Base-by-base conservation (phyloP, 1,140 invertebrate species). In the Meloidogyne exigua region DNA sequence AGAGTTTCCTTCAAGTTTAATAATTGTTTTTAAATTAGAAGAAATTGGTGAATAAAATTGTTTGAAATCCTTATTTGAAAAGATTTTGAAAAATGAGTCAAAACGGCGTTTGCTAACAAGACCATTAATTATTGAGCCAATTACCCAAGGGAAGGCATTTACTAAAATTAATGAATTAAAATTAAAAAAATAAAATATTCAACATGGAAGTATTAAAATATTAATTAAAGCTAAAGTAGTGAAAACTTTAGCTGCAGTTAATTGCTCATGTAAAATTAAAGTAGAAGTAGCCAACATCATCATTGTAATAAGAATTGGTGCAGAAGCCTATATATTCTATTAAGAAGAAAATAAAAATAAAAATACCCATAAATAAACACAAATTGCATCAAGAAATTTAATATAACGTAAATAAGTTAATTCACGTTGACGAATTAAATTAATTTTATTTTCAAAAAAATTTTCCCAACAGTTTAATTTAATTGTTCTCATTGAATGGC, bases 111-210 rank as follows among this genome's bases (percentile, higher is more conserved):
- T 78, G 9, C 90, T 90, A 9, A 90, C 89, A 84, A 87, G 95
- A 0, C 95, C 93, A 89, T 98, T 95, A 21, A 95, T 92, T 1
- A 98, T 88, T 0, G 95, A 96, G 89, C 97, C 98, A 1, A 99
- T 88, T 4, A 98, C 95, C 96, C 96, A 99, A 2, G 96, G 96
- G 88, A 98, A 96, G 0, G 94, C 93, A 90, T 99, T 99, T 63
- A 68, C 72, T 65, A 11, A 32, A 66, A 11, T 12, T 49, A 18
- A 23, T 21, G n/a, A 42, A 75, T 57, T 66, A 18, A 36, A 44
- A 49, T 26, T 44, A 13, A 68, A 23, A 21, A 57, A 42, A 39
- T 21, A 1, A 13, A 32, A 32, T 32, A n/a, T n/a, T n/a, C n/a
- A n/a, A 71, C 69, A 21, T 1, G 96, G 96, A 62, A 91, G 91